phyloP scores from a whole-genome alignment of 2,113 vertebrate species.

The Tupaia tana region DNA sequence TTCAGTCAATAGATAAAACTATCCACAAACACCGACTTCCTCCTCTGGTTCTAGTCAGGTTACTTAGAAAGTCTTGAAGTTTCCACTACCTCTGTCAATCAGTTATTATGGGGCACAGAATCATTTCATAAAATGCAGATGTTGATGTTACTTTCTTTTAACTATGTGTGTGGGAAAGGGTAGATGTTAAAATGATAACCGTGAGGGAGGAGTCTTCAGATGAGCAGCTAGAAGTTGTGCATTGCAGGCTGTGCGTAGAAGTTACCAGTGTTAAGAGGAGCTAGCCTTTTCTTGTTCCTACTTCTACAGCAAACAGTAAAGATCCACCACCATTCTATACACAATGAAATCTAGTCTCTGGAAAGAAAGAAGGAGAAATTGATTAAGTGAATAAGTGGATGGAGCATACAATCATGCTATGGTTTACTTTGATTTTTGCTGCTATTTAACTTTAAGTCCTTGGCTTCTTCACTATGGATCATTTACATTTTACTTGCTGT shows the following conservation, averaged over 20 bases:
- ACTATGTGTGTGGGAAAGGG: neutral
- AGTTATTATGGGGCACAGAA: neutral
- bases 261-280: neutral
- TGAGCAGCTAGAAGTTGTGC: neutral
- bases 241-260: neutral
- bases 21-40: neutral
- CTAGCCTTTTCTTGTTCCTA: neutral
- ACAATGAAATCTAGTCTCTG: neutral
- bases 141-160: neutral
- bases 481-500: slow-evolving; percentile 12
- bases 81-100: neutral
- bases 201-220: neutral
- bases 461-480: neutral
- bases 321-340: neutral
- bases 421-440: neutral
- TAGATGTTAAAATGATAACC: neutral
- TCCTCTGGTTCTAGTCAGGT: neutral
- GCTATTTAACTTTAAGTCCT: neutral
- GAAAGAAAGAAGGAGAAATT: neutral
- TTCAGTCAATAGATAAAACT: neutral
- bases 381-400: neutral
- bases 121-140: neutral
- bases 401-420: neutral
- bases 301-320: neutral
- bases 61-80: neutral